Percentiles rank a stretch among this genome's conserved stretches.
These are phyloP conservation scores for Megaustenia siamemsis DNA, from an alignment of 2,888 invertebrate genomes.

Conservation along the genomic window DNA sequence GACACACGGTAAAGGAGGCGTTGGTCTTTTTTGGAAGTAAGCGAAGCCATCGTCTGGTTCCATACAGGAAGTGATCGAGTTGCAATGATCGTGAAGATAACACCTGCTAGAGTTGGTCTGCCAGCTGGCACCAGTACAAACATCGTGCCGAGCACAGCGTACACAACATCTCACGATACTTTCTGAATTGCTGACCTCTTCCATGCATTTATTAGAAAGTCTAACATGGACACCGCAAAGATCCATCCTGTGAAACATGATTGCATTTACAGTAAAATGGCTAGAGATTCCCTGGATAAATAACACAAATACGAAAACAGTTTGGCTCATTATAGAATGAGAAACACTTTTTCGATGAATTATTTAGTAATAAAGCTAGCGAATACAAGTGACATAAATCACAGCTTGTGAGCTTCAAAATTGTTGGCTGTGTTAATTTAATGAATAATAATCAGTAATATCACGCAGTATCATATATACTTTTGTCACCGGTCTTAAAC, in stretches of 20 bases:
- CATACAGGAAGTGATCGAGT: background rate
- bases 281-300: too few relatives aligned
- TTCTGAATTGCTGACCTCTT: background rate
- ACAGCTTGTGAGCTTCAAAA: too few relatives aligned
- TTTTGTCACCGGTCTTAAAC: too few relatives aligned
- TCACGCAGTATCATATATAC: too few relatives aligned
- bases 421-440: too few relatives aligned
- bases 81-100: background rate
- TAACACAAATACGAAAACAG: too few relatives aligned
- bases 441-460: too few relatives aligned
- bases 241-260: background rate
- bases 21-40: background rate
- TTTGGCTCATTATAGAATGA: too few relatives aligned
- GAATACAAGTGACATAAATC: too few relatives aligned
- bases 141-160: background rate
- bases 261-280: background rate
- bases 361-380: too few relatives aligned
- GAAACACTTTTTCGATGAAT: too few relatives aligned
- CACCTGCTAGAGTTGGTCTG: background rate
- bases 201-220: slow-evolving; percentile 13
- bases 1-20: background rate
- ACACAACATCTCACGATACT: slow-evolving; percentile 6
- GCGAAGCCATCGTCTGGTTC: background rate
- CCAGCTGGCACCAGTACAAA: background rate
- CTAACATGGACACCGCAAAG: slow-evolving; percentile 15